These are phyloP conservation scores for Plusia festucae DNA, from an alignment of 2,888 invertebrate species.

Conservation along the genomic window DNA sequence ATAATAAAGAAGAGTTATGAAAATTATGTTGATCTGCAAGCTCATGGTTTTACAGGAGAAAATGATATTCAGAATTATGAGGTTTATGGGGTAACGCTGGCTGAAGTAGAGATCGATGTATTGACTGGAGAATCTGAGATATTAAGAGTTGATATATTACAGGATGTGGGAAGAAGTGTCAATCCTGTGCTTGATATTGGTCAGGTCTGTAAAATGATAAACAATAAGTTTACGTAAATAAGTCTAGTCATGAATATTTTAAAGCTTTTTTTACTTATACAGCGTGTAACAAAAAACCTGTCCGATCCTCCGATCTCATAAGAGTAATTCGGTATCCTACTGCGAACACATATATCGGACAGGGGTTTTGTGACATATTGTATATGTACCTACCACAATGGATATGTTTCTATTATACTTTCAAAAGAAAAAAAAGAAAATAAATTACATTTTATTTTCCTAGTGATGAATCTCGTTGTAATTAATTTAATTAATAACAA, in stretches of 20 bases:
- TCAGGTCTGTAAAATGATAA: conserved; percentile 75
- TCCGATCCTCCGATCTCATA: too few relatives aligned
- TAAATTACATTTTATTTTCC: neutral
- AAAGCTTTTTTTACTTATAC: too few relatives aligned
- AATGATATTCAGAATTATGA: conserved; percentile 58
- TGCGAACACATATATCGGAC: too few relatives aligned
- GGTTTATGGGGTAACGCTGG: conserved; percentile 88
- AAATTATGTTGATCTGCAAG: conserved; percentile 61
- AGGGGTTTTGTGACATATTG: too few relatives aligned
- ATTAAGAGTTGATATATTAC: conserved; percentile 89
- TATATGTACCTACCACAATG: too few relatives aligned
- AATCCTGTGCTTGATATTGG: conserved; percentile 91
- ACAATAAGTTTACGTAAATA: too few relatives aligned
- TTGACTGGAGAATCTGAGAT: conserved; percentile 91
- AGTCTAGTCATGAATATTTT: too few relatives aligned
- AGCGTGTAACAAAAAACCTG: too few relatives aligned
- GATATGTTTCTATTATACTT: too few relatives aligned
- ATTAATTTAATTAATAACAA: too few relatives aligned
- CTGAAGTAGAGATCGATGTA: conserved; percentile 92
- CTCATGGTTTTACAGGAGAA: conserved; percentile 57
- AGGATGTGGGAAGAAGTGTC: conserved; percentile 91
- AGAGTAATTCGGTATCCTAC: too few relatives aligned
- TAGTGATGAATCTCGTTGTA: neutral
- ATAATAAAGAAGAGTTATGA: conserved; percentile 82
- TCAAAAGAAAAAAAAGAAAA: too few relatives aligned